Evolutionary conservation across 2,113 vertebrate species (phyloP).

Genomic region (Microcebus jonahi): DNA sequence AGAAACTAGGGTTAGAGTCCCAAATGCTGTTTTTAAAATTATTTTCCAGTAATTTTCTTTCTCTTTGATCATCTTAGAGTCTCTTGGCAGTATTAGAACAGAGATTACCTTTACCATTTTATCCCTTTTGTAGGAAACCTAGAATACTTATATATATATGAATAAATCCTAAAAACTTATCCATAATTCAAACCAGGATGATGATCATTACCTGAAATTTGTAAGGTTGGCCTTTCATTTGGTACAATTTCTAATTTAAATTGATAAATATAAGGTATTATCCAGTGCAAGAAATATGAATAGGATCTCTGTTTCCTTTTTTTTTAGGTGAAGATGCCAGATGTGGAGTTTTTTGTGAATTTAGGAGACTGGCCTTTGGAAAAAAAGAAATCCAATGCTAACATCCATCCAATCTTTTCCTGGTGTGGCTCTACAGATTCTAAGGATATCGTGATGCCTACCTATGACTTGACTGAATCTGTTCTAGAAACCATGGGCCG

Average conservation of each 20-base stretch:
- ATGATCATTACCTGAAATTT: not conserved
- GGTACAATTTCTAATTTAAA: not conserved
- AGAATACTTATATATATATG: not conserved
- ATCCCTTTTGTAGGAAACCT: not conserved
- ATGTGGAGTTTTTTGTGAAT: conserved; percentile 98
- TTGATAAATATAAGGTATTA: not conserved
- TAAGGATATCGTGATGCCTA: conserved; percentile 97
- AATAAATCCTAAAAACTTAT: not conserved
- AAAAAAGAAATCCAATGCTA: conserved; percentile 89
- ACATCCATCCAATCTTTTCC: conserved; percentile 95
- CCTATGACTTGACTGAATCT: conserved; percentile 97
- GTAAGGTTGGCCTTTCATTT: not conserved
- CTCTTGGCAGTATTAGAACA: not conserved
- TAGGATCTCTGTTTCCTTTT: conserved; percentile 50
- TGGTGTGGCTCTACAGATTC: conserved; percentile 98
- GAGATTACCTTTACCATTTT: not conserved
- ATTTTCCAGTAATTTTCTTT: not conserved
- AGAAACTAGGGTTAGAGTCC: not conserved
- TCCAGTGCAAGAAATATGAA: not conserved
- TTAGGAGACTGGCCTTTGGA: conserved; percentile 99
- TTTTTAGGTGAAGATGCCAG: conserved; percentile 93
- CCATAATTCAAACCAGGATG: not conserved
- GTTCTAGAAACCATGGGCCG: conserved; percentile 98
- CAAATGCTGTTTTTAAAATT: not conserved
- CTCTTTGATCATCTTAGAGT: not conserved